Conservation (phyloP, 2,888 invertebrate genomes). For the Euzophera pinguis region DNA sequence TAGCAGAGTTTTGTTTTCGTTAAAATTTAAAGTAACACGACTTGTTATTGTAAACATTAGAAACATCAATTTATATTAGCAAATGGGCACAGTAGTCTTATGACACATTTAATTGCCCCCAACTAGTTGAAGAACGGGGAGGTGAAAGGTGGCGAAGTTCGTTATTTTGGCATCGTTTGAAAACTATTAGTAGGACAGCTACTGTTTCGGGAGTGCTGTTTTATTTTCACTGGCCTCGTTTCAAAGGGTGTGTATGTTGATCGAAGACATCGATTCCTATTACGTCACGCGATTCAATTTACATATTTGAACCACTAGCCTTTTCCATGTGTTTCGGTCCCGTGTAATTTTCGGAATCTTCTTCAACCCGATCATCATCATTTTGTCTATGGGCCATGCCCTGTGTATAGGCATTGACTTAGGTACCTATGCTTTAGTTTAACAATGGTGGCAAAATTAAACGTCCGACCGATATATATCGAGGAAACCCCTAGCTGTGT, state of each 20-base stretch:
- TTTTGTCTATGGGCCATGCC: no score
- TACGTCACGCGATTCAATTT: background rate
- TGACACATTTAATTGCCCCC: conserved; percentile 12
- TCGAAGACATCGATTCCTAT: conserved; percentile 5
- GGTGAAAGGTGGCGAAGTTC: conserved; percentile 22
- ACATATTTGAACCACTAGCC: no score
- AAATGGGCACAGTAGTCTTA: background rate
- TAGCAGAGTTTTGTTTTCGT: background rate
- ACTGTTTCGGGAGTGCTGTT: no score
- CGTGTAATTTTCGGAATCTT: no score
- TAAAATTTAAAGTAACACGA: no score
- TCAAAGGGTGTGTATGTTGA: conserved; percentile 8
- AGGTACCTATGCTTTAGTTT: no score
- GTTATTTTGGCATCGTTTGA: conserved; percentile 19
- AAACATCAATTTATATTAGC: background rate
- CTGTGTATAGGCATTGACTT: no score
- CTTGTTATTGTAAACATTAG: background rate
- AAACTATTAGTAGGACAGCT: conserved; percentile 17
- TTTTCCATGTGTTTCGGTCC: no score
- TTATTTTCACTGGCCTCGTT: conserved; percentile 26
- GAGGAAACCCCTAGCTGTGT: no score
- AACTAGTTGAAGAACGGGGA: conserved; percentile 7
- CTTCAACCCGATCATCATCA: no score
- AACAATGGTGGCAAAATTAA: no score
- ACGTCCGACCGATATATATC: no score